Evolutionary conservation across 2,888 invertebrate genomes (phyloP).

Genomic region (Crepidodera aurea): DNA sequence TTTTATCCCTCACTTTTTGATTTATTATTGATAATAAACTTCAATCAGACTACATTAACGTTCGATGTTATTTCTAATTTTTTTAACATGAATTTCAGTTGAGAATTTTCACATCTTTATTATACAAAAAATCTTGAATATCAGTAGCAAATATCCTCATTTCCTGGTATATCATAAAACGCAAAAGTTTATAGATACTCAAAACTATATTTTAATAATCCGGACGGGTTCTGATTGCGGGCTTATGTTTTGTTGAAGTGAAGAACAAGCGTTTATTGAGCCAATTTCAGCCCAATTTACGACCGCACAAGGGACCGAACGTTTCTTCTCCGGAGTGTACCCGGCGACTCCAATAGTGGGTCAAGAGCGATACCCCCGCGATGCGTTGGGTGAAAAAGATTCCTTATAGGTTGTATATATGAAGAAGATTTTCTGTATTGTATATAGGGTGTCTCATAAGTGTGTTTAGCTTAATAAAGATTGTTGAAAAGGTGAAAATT

Average conservation of each 20-base stretch:
- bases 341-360: conserved; percentile 31
- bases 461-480: no score
- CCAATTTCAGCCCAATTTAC: conserved; percentile 30
- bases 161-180: conserved; percentile 15
- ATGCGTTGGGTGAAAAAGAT: neutral
- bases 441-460: no score
- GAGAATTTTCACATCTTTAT: no score
- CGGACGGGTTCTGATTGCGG: conserved; percentile 25
- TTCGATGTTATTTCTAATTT: no score
- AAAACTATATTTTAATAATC: conserved; percentile 28
- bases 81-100: no score
- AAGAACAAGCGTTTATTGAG: conserved; percentile 27
- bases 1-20: no score
- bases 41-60: no score
- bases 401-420: conserved; percentile 1
- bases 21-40: no score
- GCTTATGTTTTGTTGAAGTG: conserved; percentile 26
- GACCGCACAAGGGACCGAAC: conserved; percentile 8
- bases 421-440: conserved; percentile 4
- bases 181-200: conserved; percentile 22
- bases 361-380: conserved; percentile 29
- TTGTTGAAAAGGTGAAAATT: no score
- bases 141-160: conserved; percentile 3
- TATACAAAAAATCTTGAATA: no score
- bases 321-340: conserved; percentile 20